Conservation (phyloP, 2,888 invertebrate species). For the Stenchaetothrips biformis region DNA sequence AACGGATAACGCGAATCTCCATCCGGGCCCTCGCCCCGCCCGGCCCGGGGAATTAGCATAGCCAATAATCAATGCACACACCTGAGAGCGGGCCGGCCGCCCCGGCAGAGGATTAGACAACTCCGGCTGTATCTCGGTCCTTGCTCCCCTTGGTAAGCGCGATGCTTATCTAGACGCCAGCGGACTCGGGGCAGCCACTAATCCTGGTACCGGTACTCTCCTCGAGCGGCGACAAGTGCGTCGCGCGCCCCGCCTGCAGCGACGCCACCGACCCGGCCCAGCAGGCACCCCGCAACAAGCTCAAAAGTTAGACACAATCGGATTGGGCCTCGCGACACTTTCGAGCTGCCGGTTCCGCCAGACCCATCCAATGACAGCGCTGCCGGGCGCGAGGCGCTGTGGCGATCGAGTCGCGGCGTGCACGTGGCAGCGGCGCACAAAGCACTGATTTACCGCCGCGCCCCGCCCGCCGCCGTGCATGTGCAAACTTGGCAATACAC, state of each 20-base stretch:
- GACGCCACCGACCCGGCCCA: too few species aligned
- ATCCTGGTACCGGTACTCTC: neutral
- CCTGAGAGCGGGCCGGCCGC: neutral
- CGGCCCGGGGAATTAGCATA: conserved; percentile 10
- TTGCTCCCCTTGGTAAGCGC: too few species aligned
- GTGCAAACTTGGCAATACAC: neutral
- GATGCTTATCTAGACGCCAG: neutral
- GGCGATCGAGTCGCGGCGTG: too few species aligned
- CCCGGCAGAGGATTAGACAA: neutral
- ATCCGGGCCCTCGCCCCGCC: neutral
- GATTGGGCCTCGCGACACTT: conserved; percentile 1
- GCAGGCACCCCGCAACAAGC: neutral
- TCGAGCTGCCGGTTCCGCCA: neutral
- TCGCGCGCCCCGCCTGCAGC: neutral
- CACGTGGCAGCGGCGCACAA: neutral
- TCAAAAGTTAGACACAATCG: conserved; percentile 5
- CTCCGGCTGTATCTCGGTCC: too few species aligned
- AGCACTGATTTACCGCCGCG: conserved; percentile 9
- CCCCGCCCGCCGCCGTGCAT: neutral
- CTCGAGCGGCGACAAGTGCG: neutral
- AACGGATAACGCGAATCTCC: neutral
- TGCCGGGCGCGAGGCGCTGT: neutral
- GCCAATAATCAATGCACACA: conserved; percentile 24
- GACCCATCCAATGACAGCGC: conserved; percentile 1
- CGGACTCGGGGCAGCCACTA: neutral